Evolutionary conservation across 2,888 invertebrate species (phyloP).

Genomic region (Nasonia oneida): DNA sequence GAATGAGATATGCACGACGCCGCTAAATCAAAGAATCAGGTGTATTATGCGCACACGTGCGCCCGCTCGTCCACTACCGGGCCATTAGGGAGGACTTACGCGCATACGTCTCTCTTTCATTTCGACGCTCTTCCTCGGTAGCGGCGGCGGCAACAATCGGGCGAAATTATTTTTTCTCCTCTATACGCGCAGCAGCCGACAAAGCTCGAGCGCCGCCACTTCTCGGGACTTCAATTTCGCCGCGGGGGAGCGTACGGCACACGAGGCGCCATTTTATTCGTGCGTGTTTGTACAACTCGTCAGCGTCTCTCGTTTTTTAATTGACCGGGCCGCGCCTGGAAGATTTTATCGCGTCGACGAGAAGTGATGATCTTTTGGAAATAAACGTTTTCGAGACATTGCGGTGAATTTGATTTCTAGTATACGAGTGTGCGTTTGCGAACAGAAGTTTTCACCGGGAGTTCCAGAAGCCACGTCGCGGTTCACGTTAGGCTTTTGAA

Average conservation of each 20-base stretch:
- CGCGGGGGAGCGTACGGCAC: not conserved
- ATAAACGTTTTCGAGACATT: not conserved
- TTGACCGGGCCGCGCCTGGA: not conserved
- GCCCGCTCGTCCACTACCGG: constrained; percentile 63
- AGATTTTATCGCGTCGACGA: constrained; percentile 26
- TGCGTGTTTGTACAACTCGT: not conserved
- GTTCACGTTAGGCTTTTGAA: not conserved
- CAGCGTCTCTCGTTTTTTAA: not conserved
- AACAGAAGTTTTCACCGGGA: not conserved
- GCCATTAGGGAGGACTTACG: constrained; percentile 65
- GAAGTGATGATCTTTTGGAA: not conserved
- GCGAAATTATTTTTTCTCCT: constrained; percentile 34
- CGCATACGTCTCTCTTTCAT: not conserved
- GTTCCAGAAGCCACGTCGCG: not conserved
- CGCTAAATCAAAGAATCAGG: constrained; percentile 64
- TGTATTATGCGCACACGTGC: not conserved
- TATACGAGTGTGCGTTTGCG: too few species aligned
- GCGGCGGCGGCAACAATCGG: constrained; percentile 5
- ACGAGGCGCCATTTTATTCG: not conserved
- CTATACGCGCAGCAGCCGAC: not conserved
- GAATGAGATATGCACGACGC: constrained; percentile 63
- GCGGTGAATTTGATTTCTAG: too few species aligned
- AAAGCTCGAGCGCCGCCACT: constrained; percentile 9
- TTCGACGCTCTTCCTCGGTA: not conserved
- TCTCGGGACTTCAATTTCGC: constrained; percentile 8